Evolutionary conservation across 2,113 vertebrate genomes (phyloP).

Genomic region (Antennarius striatus): DNA sequence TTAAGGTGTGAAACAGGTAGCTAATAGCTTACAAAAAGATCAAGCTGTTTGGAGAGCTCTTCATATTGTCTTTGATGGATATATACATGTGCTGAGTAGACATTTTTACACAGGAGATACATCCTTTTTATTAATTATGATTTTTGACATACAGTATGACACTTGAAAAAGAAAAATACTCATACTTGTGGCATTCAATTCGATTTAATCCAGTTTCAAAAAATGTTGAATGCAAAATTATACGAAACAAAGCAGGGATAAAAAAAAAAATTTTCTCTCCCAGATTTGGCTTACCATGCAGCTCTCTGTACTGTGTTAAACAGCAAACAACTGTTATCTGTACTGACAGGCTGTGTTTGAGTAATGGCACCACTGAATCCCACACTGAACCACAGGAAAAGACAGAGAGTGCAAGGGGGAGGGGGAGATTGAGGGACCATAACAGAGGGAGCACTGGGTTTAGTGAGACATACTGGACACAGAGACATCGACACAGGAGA

Average conservation of each 20-base stretch:
- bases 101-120: constrained; percentile 16
- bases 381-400: constrained; percentile 39
- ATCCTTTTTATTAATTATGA: constrained; percentile 36
- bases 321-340: constrained; percentile 67
- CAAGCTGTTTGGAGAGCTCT: constrained; percentile 10
- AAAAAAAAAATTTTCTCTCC: constrained; percentile 27
- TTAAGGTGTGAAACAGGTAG: constrained; percentile 28
- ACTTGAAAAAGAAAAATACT: neutral
- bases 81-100: constrained; percentile 44
- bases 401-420: constrained; percentile 1
- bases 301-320: constrained; percentile 62
- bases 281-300: constrained; percentile 42
- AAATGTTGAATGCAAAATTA: constrained; percentile 48
- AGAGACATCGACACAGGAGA: constrained; percentile 17
- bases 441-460: neutral
- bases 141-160: constrained; percentile 26
- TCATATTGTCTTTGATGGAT: constrained; percentile 26
- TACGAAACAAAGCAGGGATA: constrained; percentile 16
- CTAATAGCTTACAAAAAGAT: constrained; percentile 11
- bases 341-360: constrained; percentile 65
- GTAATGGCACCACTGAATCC: constrained; percentile 56
- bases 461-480: neutral
- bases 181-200: constrained; percentile 9
- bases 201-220: constrained; percentile 26
- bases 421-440: neutral